phyloP scores from a whole-genome alignment of 2,113 vertebrate species.

The Prionailurus bengalensis region DNA sequence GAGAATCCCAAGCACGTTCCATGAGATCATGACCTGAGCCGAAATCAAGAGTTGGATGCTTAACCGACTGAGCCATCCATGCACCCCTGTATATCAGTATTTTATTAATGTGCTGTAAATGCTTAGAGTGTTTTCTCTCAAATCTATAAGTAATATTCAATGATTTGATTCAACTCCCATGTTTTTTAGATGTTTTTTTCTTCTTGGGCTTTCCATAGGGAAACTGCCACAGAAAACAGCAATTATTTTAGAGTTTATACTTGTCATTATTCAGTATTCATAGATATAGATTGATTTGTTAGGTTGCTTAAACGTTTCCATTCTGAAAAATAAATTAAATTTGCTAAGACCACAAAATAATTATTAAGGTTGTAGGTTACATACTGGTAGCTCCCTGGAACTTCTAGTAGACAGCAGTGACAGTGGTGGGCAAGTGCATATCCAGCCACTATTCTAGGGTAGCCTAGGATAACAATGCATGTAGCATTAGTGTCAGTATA shows the following conservation, averaged over 20 bases:
- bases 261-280: background rate
- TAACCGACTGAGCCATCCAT: no score
- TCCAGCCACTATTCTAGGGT: background rate
- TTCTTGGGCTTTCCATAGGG: background rate
- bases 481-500: background rate
- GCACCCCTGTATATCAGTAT: no score
- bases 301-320: background rate
- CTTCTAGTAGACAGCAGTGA: background rate
- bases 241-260: background rate
- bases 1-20: no score
- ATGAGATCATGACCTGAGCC: no score
- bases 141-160: background rate
- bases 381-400: background rate
- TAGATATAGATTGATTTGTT: background rate
- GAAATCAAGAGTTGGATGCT: no score
- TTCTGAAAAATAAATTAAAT: background rate
- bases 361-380: background rate
- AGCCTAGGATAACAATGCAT: no score
- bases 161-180: background rate
- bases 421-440: background rate
- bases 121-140: background rate
- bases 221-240: background rate
- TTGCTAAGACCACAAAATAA: background rate
- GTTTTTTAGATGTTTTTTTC: background rate
- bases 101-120: background rate